Conservation (phyloP, 2,797 vertebrate species). For the Spatula versicolor region DNA sequence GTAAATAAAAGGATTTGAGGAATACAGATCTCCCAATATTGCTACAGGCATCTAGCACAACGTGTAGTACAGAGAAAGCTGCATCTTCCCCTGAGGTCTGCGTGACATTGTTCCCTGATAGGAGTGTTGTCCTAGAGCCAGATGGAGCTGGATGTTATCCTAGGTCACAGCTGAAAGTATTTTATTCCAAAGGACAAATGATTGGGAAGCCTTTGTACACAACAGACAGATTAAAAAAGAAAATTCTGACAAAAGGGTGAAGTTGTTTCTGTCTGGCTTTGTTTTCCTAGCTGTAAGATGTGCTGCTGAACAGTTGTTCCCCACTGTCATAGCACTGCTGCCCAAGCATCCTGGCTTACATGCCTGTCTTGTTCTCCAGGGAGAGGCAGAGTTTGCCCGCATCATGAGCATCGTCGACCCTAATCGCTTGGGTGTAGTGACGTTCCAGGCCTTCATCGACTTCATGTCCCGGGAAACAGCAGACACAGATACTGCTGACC, state of each 20-base stretch:
- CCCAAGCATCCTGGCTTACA: not conserved
- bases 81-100: not conserved
- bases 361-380: conserved; percentile 79
- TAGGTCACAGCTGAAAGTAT: not conserved
- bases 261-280: not conserved
- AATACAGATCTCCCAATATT: not conserved
- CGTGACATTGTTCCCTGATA: not conserved
- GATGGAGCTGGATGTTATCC: not conserved
- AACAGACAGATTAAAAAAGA: conserved; percentile 6
- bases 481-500: conserved; percentile 97
- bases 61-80: not conserved
- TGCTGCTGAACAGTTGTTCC: not conserved
- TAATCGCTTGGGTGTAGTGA: conserved; percentile 92
- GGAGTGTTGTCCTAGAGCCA: not conserved
- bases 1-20: not conserved
- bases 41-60: not conserved
- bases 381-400: conserved; percentile 96
- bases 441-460: conserved; percentile 99
- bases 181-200: not conserved
- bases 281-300: conserved; percentile 22
- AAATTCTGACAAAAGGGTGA: not conserved
- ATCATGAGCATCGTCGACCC: conserved; percentile 99
- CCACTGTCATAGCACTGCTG: not conserved
- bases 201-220: not conserved
- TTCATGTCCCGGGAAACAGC: conserved; percentile 98